Conservation (phyloP, 2,113 vertebrate genomes). For the Odocoileus hemionus region DNA sequence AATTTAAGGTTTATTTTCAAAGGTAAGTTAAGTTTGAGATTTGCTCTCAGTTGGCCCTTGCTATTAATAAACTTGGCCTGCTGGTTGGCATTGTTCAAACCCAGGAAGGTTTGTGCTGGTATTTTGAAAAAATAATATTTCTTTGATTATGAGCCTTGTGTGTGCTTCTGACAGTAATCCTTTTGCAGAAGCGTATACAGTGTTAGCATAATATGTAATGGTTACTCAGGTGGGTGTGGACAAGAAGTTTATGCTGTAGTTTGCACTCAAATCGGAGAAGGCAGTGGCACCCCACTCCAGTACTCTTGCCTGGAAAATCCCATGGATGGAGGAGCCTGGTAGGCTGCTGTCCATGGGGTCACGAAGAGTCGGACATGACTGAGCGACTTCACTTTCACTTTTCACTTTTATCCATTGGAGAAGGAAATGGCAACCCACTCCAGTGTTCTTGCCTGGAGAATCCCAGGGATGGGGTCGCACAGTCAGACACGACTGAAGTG, state of each 20-base stretch:
- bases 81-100: neutral
- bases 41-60: neutral
- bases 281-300: too few relatives aligned
- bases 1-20: conserved; percentile 44
- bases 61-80: conserved; percentile 26
- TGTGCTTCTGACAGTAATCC: neutral
- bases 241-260: neutral
- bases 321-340: too few relatives aligned
- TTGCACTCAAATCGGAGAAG: neutral
- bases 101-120: neutral
- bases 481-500: too few relatives aligned
- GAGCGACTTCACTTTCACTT: too few relatives aligned
- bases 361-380: too few relatives aligned
- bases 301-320: too few relatives aligned
- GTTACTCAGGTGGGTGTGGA: neutral
- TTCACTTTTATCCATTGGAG: too few relatives aligned
- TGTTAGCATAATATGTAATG: neutral
- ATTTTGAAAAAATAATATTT: neutral
- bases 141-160: neutral
- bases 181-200: neutral
- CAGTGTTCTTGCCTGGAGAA: too few relatives aligned
- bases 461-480: too few relatives aligned
- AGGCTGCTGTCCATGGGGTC: too few relatives aligned
- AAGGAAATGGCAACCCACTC: too few relatives aligned
- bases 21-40: conserved; percentile 4